These are phyloP conservation scores for Melangyna quadrimaculata DNA, from an alignment of 2,888 invertebrate genomes.

Conservation along the genomic window DNA sequence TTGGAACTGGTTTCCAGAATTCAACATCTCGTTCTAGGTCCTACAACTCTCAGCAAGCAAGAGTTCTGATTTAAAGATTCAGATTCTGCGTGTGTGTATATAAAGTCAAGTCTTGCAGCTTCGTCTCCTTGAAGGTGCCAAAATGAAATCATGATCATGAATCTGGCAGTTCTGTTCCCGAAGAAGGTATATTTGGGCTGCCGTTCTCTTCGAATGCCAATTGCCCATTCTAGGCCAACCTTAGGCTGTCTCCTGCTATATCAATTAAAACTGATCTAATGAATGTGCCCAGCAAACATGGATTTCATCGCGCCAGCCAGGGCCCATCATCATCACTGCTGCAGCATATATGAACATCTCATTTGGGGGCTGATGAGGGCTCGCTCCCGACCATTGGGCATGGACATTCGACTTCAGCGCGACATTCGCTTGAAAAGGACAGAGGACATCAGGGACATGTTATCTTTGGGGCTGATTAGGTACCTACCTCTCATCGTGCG, in stretches of 20 bases:
- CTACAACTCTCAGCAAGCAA: neutral
- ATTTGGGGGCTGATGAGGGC: conserved; percentile 56
- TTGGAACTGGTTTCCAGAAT: conserved; percentile 31
- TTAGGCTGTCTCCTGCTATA: conserved; percentile 31
- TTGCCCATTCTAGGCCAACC: neutral
- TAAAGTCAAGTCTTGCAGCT: neutral
- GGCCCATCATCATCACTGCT: neutral
- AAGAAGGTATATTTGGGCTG: neutral
- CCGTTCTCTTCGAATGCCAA: neutral
- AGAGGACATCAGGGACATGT: conserved; percentile 39
- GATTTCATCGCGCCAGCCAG: conserved; percentile 49
- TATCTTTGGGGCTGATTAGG: conserved; percentile 59
- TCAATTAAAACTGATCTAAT: conserved; percentile 71
- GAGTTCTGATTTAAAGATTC: conserved; percentile 37
- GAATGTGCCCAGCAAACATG: conserved; percentile 67
- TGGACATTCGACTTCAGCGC: neutral
- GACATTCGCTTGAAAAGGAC: neutral
- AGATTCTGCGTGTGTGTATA: conserved; percentile 18
- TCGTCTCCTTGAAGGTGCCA: conserved; percentile 39
- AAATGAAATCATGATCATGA: conserved; percentile 65
- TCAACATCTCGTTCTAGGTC: neutral
- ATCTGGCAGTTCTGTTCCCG: conserved; percentile 45
- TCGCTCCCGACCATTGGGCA: conserved; percentile 2
- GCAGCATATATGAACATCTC: conserved; percentile 58
- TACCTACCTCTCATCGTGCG: conserved; percentile 5